Percentiles rank a stretch among this genome's conserved stretches.
These are phyloP conservation scores for Pristionchus exspectatus DNA, from an alignment of 2,888 invertebrate genomes.

Conservation along the genomic window DNA sequence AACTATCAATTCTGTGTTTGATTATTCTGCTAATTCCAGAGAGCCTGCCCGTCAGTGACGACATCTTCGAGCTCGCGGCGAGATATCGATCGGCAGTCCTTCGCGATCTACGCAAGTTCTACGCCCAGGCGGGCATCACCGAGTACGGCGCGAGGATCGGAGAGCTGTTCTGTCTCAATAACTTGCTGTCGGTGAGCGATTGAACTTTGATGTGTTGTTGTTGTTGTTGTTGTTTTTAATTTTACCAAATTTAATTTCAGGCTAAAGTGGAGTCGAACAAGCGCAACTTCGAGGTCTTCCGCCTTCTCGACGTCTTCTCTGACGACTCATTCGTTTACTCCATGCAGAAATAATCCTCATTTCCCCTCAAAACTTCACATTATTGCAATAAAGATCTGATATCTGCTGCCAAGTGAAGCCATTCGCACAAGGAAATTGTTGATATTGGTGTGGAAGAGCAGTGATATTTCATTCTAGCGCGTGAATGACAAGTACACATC, in stretches of 20 bases:
- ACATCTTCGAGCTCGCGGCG: neutral
- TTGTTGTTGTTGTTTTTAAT: neutral
- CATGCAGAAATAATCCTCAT: slow-evolving; percentile 14
- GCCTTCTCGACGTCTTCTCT: slow-evolving; percentile 19
- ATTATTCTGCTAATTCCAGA: neutral
- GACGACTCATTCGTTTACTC: slow-evolving; percentile 31
- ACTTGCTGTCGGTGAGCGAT: neutral
- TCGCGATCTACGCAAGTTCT: neutral
- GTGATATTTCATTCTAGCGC: no score
- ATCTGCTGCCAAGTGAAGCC: neutral
- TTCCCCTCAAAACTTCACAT: no score
- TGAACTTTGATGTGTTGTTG: neutral
- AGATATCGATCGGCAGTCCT: slow-evolving; percentile 35
- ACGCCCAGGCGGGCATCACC: neutral
- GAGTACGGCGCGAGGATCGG: slow-evolving; percentile 28
- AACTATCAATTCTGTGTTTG: neutral
- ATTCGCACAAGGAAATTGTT: neutral
- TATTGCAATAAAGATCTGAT: slow-evolving; percentile 22
- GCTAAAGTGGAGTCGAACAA: slow-evolving; percentile 12
- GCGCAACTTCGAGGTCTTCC: slow-evolving; percentile 34
- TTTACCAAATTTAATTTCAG: neutral
- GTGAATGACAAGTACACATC: no score
- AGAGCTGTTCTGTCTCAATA: slow-evolving; percentile 23
- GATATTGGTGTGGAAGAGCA: no score
- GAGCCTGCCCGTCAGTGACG: neutral